Conservation (phyloP, 2,888 invertebrate species). For the Tineola bisselliella region DNA sequence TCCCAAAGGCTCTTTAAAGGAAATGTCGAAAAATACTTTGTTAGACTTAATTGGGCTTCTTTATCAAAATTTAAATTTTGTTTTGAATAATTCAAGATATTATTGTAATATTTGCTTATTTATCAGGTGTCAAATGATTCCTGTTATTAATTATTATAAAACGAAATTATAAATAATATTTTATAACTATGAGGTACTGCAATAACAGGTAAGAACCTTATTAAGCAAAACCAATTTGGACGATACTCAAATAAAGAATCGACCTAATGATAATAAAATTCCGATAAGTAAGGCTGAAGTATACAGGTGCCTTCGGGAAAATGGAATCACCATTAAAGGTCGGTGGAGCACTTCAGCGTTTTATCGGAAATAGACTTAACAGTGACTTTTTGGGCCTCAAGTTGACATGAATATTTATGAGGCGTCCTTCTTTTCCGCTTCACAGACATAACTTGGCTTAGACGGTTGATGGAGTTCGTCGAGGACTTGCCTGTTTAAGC, state of each 20-base stretch:
- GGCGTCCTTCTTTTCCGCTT: constrained; percentile 37
- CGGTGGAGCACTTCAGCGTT: constrained; percentile 33
- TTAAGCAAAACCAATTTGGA: neutral
- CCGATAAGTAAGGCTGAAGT: constrained; percentile 10
- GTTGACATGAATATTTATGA: constrained; percentile 64
- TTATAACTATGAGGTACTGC: neutral
- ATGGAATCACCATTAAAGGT: constrained; percentile 44
- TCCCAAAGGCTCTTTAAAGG: neutral
- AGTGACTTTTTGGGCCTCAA: constrained; percentile 53
- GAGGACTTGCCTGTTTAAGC: constrained; percentile 8
- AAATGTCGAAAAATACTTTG: neutral
- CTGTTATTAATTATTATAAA: too few species aligned
- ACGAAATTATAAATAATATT: too few species aligned
- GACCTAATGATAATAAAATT: constrained; percentile 13
- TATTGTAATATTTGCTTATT: too few species aligned
- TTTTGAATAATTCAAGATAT: too few species aligned
- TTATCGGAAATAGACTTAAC: constrained; percentile 61
- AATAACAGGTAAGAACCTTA: neutral
- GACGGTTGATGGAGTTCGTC: constrained; percentile 8
- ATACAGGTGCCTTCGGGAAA: constrained; percentile 19
- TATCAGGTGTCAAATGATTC: too few species aligned
- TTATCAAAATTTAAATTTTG: neutral
- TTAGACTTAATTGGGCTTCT: neutral
- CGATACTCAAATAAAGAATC: constrained; percentile 5
- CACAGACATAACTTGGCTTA: constrained; percentile 22